A percentile compares a stretch with the other conserved stretches of the same genome.
phyloP scores from a whole-genome alignment of 2,888 invertebrate genomes.

The Noctua fimbriata region DNA sequence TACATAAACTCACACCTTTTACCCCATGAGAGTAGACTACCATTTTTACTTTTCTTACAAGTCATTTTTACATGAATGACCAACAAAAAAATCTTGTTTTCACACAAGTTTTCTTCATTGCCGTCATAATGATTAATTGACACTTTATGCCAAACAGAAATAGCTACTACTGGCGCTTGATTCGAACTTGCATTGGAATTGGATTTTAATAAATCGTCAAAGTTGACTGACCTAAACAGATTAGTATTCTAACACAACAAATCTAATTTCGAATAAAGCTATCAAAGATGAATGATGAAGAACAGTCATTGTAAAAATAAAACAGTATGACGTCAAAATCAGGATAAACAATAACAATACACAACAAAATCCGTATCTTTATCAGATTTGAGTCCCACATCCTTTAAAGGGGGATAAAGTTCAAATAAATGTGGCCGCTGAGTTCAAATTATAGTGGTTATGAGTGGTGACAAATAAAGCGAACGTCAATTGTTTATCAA shows the following conservation, averaged over 20 bases:
- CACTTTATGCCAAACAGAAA: conserved; percentile 2
- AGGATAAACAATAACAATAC: not conserved
- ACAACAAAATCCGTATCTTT: conserved; percentile 24
- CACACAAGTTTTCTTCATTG: conserved; percentile 10
- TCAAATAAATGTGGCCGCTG: conserved; percentile 35
- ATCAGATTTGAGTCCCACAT: conserved; percentile 45
- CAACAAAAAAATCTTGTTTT: not conserved
- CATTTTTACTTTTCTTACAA: not conserved
- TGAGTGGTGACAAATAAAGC: conserved; percentile 30
- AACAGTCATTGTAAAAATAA: not conserved
- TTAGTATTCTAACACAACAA: not conserved
- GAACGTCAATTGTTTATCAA: conserved; percentile 51
- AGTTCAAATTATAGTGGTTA: conserved; percentile 43
- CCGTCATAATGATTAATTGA: conserved; percentile 23
- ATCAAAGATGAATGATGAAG: not conserved
- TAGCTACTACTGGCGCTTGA: conserved; percentile 3
- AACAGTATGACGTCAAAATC: not conserved
- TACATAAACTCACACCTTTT: not conserved
- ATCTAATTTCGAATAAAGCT: not conserved
- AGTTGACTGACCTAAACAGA: not conserved
- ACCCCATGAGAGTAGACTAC: not conserved
- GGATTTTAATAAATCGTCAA: conserved; percentile 29
- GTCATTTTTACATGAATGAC: not conserved
- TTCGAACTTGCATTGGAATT: conserved; percentile 15
- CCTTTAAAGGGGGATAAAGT: conserved; percentile 53